Conservation (phyloP, 2,888 invertebrate species). For the Synergus gifuensis region DNA sequence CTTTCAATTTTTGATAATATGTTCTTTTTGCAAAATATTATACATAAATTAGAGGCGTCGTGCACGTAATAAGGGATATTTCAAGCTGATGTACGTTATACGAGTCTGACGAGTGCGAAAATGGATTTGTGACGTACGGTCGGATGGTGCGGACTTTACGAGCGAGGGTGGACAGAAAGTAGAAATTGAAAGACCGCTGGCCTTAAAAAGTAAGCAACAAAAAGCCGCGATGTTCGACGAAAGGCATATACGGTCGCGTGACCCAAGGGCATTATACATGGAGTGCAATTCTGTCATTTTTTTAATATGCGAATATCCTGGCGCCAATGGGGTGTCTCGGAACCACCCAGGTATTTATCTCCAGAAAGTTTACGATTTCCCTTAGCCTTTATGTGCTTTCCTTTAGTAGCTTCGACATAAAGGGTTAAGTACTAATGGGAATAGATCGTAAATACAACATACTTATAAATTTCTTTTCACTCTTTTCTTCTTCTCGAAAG, state of each 20-base stretch:
- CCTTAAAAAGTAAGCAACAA: constrained; percentile 31
- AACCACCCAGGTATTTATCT: constrained; percentile 35
- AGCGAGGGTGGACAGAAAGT: constrained; percentile 41
- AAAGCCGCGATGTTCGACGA: neutral
- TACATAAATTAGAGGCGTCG: neutral
- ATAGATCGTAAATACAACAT: constrained; percentile 8
- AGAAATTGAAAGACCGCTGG: constrained; percentile 38
- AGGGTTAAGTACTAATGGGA: constrained; percentile 27
- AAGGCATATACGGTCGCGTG: constrained; percentile 59
- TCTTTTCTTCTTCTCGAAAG: neutral
- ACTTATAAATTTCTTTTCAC: neutral
- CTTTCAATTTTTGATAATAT: neutral
- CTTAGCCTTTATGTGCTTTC: constrained; percentile 1
- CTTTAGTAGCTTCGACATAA: constrained; percentile 29
- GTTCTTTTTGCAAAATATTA: constrained; percentile 29
- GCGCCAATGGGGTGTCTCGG: constrained; percentile 37
- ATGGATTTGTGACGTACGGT: constrained; percentile 30
- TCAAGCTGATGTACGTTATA: constrained; percentile 32
- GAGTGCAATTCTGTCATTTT: constrained; percentile 66
- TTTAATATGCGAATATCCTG: constrained; percentile 47
- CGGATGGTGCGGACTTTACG: constrained; percentile 28
- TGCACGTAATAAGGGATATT: constrained; percentile 30
- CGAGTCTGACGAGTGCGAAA: constrained; percentile 38
- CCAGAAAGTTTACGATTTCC: constrained; percentile 16
- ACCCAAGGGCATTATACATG: constrained; percentile 58